phyloP scores from a whole-genome alignment of 2,113 vertebrate species.

The Scomber scombrus region DNA sequence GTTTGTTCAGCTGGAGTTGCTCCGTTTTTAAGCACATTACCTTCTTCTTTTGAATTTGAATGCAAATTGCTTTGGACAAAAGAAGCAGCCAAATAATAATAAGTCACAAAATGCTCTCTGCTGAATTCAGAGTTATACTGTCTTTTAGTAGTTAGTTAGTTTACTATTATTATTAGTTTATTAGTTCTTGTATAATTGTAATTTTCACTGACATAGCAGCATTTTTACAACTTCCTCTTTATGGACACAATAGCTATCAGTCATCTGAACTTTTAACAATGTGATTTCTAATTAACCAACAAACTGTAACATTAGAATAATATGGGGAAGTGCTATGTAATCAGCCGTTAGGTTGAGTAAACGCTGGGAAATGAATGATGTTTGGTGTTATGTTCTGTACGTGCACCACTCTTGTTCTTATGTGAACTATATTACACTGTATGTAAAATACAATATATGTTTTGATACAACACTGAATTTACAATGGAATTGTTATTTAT shows the following conservation, averaged over 20 bases:
- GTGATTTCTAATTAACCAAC: not conserved
- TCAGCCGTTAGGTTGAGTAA: not conserved
- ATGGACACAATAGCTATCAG: not conserved
- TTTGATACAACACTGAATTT: not conserved
- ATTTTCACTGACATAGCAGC: not conserved
- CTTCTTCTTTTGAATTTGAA: not conserved
- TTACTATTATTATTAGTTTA: too few relatives aligned
- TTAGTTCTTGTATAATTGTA: too few relatives aligned
- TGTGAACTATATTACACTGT: not conserved
- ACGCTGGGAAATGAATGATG: conserved; percentile 3
- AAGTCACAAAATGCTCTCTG: not conserved
- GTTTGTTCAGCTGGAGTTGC: not conserved
- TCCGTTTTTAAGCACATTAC: not conserved
- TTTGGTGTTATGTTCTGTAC: too few relatives aligned
- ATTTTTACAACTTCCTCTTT: not conserved
- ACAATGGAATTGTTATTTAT: not conserved
- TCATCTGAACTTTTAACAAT: too few relatives aligned
- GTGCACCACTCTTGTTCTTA: not conserved
- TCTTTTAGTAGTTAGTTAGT: not conserved
- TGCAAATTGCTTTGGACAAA: not conserved
- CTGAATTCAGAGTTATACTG: not conserved
- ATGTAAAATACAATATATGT: conserved; percentile 7
- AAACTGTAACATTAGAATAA: not conserved
- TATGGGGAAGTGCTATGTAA: conserved; percentile 30
- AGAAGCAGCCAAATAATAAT: not conserved